phyloP scores from a whole-genome alignment of 2,797 vertebrate genomes.

The Semaprochilodus insignis region DNA sequence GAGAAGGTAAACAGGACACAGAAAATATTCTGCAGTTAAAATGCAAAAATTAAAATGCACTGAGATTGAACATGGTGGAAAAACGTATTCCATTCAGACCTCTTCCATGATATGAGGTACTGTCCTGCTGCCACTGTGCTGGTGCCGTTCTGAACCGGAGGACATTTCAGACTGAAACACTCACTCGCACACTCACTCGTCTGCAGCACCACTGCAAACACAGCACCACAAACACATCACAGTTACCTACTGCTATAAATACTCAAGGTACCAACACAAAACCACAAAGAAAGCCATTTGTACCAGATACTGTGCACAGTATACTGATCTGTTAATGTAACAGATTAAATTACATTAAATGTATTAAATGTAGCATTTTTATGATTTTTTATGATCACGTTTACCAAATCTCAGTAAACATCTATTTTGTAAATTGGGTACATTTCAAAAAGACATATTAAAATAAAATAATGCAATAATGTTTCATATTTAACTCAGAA shows the following conservation, averaged over 20 bases:
- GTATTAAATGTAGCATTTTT: too few species aligned
- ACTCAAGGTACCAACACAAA: background rate
- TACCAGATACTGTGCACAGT: background rate
- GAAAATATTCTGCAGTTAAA: background rate
- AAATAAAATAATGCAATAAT: too few species aligned
- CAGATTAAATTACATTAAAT: too few species aligned
- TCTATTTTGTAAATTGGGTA: too few species aligned
- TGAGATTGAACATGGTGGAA: background rate
- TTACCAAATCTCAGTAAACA: too few species aligned
- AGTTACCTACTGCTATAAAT: background rate
- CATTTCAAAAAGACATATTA: too few species aligned
- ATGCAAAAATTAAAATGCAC: background rate
- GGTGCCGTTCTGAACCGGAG: slow-evolving; percentile 76
- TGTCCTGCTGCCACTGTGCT: slow-evolving; percentile 88
- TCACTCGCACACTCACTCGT: slow-evolving; percentile 94
- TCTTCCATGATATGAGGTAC: slow-evolving; percentile 92
- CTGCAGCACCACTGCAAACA: slow-evolving; percentile 87
- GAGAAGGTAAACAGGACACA: background rate
- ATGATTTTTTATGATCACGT: too few species aligned
- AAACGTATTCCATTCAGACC: slow-evolving; percentile 65
- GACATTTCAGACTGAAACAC: slow-evolving; percentile 92
- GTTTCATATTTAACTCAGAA: too few species aligned
- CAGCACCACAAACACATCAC: slow-evolving; percentile 19
- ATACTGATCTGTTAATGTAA: too few species aligned
- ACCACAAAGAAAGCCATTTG: too few species aligned